Percentiles rank a stretch among this genome's conserved stretches.
phyloP scores from a whole-genome alignment of 2,888 invertebrate species.

The Acanthosoma haemorrhoidale region DNA sequence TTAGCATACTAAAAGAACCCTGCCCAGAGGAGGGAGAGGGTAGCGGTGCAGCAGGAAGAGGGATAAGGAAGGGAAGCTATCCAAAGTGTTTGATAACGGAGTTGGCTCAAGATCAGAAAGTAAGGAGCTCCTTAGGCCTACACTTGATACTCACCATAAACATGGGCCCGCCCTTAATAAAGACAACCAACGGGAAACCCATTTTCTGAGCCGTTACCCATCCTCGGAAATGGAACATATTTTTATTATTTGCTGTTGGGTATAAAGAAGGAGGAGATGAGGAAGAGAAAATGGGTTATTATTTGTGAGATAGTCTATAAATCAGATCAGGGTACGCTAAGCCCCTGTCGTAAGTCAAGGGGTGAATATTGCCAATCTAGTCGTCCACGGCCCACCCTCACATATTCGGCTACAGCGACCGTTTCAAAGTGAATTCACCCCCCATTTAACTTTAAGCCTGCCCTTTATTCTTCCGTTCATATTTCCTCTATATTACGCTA shows the following conservation, averaged over 20 bases:
- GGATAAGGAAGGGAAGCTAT: too few relatives aligned
- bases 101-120: too few relatives aligned
- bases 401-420: background rate
- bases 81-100: too few relatives aligned
- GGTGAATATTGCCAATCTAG: constrained; percentile 4
- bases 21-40: too few relatives aligned
- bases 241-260: constrained; percentile 22
- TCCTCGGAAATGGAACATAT: constrained; percentile 13
- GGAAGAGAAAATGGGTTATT: constrained; percentile 9
- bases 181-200: constrained; percentile 10
- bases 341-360: background rate
- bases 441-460: background rate
- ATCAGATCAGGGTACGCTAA: constrained; percentile 18
- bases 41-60: too few relatives aligned
- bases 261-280: background rate
- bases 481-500: too few relatives aligned
- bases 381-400: background rate
- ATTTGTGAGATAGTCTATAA: constrained; percentile 24
- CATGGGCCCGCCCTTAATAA: background rate
- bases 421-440: constrained; percentile 8
- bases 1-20: too few relatives aligned
- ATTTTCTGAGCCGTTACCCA: constrained; percentile 17
- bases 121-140: too few relatives aligned
- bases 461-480: too few relatives aligned
- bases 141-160: background rate